Evolutionary conservation across 2,888 invertebrate species (phyloP), one percentile per base, ranked within the genome.

Genomic region (Lottia gigantea): DNA sequence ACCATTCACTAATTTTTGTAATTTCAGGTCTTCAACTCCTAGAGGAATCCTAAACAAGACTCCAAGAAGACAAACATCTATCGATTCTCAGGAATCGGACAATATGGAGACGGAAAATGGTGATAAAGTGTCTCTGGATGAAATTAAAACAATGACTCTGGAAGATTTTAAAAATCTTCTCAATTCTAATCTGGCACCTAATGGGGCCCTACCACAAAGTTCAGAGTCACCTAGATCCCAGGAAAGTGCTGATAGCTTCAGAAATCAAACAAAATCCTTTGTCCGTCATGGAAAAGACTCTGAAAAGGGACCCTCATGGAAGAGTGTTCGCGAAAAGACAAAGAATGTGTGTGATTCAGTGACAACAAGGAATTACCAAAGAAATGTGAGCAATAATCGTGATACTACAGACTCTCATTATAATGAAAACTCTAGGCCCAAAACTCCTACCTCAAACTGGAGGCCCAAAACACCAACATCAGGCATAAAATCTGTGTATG

Each of bases 141-240:
- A 82, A 69, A 83, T 85, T 62, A 83, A 80, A 74, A 85, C 83
- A 15, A 83, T 85, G 85, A 83, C 85, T 1, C 67, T 85, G 67
- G 78, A 80, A 7, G 83, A 85, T 71, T 85, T 85, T 71, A 80
- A 80, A 66, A 82, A 80, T 40, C 78, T 85, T 62, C 73, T 85
- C 31, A 82, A 81, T 71, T 81, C 74, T 74, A 71, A 77, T 19
- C 73, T 84, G 1, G 77, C 83, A 2, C 82, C 82, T 7, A 64
- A 23, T 15, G 46, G 62, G 46, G 46, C 62, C 61, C 75, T 66
- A 46, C 78, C 78, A 7, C 78, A 78, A 12, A 77, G 78, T 70
- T 70, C 75, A 1, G 80, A 80, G n/a, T 79, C 79, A 0, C 80
- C 81, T 0, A 71, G 80, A 64, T 82, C 82, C 26, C 82, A 82